Evolutionary conservation across 2,888 invertebrate species (phyloP).

Genomic region (Callyntrura guangdongensis): DNA sequence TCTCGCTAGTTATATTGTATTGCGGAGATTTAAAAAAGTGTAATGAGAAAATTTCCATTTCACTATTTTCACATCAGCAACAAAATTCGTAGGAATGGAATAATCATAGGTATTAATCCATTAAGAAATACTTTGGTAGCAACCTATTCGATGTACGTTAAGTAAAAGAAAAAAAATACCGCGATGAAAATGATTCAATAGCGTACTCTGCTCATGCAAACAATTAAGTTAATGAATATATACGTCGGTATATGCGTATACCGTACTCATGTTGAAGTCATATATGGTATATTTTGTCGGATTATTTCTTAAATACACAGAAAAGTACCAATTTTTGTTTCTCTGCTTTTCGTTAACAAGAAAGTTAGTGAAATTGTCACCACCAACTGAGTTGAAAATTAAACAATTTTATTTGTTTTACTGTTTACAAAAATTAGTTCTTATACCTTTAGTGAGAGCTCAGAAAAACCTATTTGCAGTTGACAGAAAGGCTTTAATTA

Average conservation of each 20-base stretch:
- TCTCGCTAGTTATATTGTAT: background rate
- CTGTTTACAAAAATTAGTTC: background rate
- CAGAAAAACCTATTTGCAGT: constrained; percentile 12
- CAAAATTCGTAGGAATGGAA: constrained; percentile 24
- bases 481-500: constrained; percentile 62
- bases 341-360: background rate
- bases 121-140: background rate
- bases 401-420: constrained; percentile 43
- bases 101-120: constrained; percentile 29
- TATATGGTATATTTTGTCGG: too few species aligned
- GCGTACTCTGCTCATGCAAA: background rate
- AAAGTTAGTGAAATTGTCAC: constrained; percentile 32
- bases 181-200: background rate
- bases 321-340: background rate
- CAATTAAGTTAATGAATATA: background rate
- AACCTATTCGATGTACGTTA: background rate
- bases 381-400: constrained; percentile 68
- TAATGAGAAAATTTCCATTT: constrained; percentile 49
- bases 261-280: background rate
- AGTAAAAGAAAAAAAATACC: background rate
- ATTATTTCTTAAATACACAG: background rate
- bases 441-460: background rate
- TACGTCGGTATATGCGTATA: background rate
- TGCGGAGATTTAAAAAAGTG: background rate
- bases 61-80: constrained; percentile 31